These are phyloP conservation scores for Danio tinwini DNA, from an alignment of 2,797 vertebrate species.

Conservation along the genomic window DNA sequence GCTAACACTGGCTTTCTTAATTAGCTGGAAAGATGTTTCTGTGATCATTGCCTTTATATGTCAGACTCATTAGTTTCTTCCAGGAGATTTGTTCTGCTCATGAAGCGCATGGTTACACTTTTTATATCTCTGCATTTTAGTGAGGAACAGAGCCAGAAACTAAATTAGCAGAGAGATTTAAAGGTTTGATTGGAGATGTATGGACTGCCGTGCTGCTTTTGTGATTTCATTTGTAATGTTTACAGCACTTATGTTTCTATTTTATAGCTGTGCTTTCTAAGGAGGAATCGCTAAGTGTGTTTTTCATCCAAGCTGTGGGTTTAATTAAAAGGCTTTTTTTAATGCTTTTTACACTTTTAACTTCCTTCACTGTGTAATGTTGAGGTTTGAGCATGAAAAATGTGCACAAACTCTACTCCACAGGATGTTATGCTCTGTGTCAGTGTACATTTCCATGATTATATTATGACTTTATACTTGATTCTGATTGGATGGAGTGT, in stretches of 20 bases:
- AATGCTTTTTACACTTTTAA: too few species aligned
- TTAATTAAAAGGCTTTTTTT: neutral
- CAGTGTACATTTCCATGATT: too few species aligned
- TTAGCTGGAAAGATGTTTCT: slow-evolving; percentile 35
- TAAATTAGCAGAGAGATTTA: neutral
- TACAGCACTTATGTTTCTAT: neutral
- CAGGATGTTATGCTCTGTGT: too few species aligned
- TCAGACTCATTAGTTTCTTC: slow-evolving; percentile 49
- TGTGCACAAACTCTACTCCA: too few species aligned
- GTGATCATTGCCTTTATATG: slow-evolving; percentile 44
- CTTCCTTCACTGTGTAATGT: too few species aligned
- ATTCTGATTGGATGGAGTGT: too few species aligned
- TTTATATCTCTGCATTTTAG: slow-evolving; percentile 5
- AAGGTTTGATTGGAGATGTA: neutral
- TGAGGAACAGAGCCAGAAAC: neutral
- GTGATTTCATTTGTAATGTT: neutral
- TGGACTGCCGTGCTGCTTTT: neutral
- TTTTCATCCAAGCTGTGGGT: neutral
- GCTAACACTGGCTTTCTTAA: slow-evolving; percentile 25
- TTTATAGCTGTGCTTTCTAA: neutral
- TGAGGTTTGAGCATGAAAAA: too few species aligned
- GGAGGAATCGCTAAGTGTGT: neutral
- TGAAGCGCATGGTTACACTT: slow-evolving; percentile 39
- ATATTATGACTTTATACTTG: too few species aligned
- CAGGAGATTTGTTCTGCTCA: slow-evolving; percentile 53